Evolutionary conservation across 2,888 invertebrate species (phyloP).

Genomic region (Lydus trimaculatus): DNA sequence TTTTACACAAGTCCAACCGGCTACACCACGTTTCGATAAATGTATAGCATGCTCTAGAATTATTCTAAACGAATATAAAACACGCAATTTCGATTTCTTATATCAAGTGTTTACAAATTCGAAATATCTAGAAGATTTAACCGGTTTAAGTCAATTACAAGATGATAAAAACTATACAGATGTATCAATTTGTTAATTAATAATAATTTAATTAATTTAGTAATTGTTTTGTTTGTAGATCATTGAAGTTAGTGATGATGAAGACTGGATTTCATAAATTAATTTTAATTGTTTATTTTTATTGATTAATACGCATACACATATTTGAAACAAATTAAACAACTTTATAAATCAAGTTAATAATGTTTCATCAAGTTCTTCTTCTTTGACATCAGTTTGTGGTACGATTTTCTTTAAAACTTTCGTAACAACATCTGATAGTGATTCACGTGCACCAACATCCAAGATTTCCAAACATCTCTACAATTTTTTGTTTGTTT

Average conservation of each 20-base stretch:
- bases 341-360: conserved; percentile 70
- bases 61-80: conserved; percentile 62
- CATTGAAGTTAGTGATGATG: conserved; percentile 47
- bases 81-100: conserved; percentile 74
- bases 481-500: conserved; percentile 61
- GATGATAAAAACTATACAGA: conserved; percentile 68
- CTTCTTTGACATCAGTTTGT: conserved; percentile 84
- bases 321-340: background rate
- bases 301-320: background rate
- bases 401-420: conserved; percentile 80
- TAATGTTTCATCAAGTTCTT: conserved; percentile 92
- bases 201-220: background rate
- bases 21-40: conserved; percentile 83
- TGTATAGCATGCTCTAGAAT: conserved; percentile 91
- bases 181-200: conserved; percentile 56
- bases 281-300: background rate
- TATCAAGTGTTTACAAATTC: conserved; percentile 82
- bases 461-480: conserved; percentile 80
- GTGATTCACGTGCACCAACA: conserved; percentile 85
- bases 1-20: conserved; percentile 83
- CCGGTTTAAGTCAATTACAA: conserved; percentile 76
- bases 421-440: conserved; percentile 89
- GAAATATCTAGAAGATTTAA: conserved; percentile 83
- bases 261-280: conserved; percentile 26
- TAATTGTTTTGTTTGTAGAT: conserved; percentile 41